Evolutionary conservation across 1,140 invertebrate genomes (phyloP), one percentile per base, ranked within the genome.

Genomic region (Zophobas morio): DNA sequence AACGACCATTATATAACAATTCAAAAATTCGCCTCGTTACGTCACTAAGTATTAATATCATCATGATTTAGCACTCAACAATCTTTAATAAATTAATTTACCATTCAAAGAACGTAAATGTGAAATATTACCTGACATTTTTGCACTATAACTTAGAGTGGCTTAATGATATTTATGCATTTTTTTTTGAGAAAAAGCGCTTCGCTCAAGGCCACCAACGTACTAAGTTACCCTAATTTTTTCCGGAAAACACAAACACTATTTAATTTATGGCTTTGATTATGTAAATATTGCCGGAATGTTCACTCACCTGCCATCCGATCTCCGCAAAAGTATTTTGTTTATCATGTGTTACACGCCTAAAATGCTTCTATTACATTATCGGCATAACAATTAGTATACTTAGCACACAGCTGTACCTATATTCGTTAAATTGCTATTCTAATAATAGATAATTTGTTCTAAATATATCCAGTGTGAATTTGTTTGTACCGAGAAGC

Each of bases 401-500:
- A 20, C 20, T 20, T 20, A 20, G 20, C 20, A 20, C 20, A 20
- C 20, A 20, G 2, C 4, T 51, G 4, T 20, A 51, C 49, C 49
- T 20, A 51, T 51, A 51, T 51, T 51, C 6, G 49, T 51, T 4
- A 51, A 46, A 51, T 51, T 51, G n/a, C 3, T 57, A 33, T 35
- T 57, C 54, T 57, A 57, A 57, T 33, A 57, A 57, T 57, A 57
- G 54, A 35, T 57, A 35, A 33, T 57, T 20, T 57, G 54, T 35
- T 57, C 54, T 57, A 57, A 57, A 57, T 57, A 57, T 57, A 57
- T 35, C 54, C 3, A 8, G 8, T 4, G 32, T 2, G 34, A 37
- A 42, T 42, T 66, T 42, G 60, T 32, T 66, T 46, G 60, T 66
- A 40, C 60, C 32, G 1, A 8, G 60, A 46, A n/a, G 1, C 2